Evolutionary conservation across 92 coral and sea anemone genomes (phyloP), one percentile per base, ranked within the genome.

Genomic region (Anthopleura xanthogrammica): DNA sequence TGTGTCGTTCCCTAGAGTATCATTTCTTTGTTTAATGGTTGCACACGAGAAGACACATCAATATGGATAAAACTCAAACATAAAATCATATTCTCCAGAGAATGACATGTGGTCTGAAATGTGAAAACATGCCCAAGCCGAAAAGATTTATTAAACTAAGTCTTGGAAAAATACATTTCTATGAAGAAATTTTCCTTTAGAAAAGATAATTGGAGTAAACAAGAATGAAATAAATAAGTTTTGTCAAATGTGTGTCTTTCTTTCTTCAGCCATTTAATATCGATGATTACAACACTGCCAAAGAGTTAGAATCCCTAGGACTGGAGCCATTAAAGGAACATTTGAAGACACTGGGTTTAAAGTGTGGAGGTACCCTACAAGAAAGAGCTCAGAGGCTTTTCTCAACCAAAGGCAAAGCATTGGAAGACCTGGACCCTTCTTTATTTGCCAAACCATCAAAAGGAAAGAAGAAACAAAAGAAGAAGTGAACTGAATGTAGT

Each of bases 361-460:
- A 96, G 74, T 96, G 99, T 92, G 99, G 99, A 75, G 99, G 99
- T 41, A 96, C 99, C 41, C 75, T 96, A 41, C 98, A 96, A 52
- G 98, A 96, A 87, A 95, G 99, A 76, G 99, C 99, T 43, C 96
- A 92, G 84, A 87, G 99, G 81, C 79, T 96, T 75, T 96, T 94
- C 77, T 79, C 93, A 16, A 90, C 95, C 62, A 96, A 96, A 86
- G 97, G 95, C 20, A 86, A 94, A 57, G 90, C 99, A 3, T 64
- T 85, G 80, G 95, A 94, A 41, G 88, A 96, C 39, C 91, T 96
- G 65, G 99, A 96, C 78, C 92, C 98, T 60, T 80, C 98, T 9
- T 79, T 96, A 71, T 91, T 96, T 89, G 97, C 98, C 42, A 96
- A 96, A 82, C 90, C 89, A 41, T 79, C 94, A 14, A 88, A 85